Conservation (phyloP, 2,113 vertebrate species). For the Grus americana region DNA sequence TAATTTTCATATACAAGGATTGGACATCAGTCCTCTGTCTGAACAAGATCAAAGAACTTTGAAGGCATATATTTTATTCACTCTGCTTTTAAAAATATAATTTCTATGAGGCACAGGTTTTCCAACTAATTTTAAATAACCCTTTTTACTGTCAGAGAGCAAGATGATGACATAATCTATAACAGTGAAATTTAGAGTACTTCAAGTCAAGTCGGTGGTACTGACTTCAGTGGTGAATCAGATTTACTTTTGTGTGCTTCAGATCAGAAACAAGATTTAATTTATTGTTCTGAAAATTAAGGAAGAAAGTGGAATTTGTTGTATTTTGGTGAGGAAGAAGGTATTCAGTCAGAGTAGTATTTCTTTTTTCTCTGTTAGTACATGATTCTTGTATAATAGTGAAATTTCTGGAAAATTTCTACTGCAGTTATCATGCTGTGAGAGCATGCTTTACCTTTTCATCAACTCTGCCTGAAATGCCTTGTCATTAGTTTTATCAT, state of each 20-base stretch:
- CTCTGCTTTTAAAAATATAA: background rate
- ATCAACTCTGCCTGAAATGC: background rate
- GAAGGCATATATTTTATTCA: background rate
- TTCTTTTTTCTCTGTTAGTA: background rate
- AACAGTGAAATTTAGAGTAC: background rate
- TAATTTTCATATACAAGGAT: background rate
- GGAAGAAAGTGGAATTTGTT: background rate
- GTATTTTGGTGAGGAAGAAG: background rate
- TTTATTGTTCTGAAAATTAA: background rate
- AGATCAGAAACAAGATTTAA: background rate
- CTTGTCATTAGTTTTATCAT: background rate
- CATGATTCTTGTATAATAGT: background rate
- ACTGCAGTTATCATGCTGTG: background rate
- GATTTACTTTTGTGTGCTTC: background rate
- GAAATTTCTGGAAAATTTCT: background rate
- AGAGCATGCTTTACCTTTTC: background rate
- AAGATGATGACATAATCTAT: background rate
- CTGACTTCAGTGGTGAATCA: background rate
- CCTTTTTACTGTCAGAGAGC: background rate
- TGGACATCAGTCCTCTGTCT: background rate
- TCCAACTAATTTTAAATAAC: background rate
- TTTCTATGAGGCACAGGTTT: background rate
- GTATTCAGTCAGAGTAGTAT: background rate
- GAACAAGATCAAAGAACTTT: background rate
- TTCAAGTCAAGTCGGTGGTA: background rate